Evolutionary conservation across 35 echinoderm and acorn worm species (phyloP), one percentile per base, ranked within the genome.

Genomic region (Anneissia japonica): DNA sequence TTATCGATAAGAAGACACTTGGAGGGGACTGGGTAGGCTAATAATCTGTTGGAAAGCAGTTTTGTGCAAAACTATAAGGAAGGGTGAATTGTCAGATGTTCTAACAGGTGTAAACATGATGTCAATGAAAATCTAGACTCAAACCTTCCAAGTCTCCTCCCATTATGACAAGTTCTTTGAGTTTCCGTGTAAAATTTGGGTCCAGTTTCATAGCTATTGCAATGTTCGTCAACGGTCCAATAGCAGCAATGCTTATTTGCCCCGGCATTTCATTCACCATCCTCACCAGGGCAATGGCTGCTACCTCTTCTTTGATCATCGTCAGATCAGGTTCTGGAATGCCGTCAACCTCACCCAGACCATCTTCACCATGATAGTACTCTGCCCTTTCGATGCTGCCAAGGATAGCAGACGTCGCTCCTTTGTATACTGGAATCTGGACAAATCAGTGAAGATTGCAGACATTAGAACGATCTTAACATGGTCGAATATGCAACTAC

Each of bases 221-320:
- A 23, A 99, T 81, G 73, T 99, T 99, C 80, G 96, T 99, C 23
- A 99, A 84, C 28, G 96, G 96, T 74, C 96, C 96, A 32, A 99
- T 94, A 37, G 96, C 92, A 33, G 91, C 82, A n/a, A 99, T 79
- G 33, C 89, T 99, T 45, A 99, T 88, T 34, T 99, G 37, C 28
- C 96, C 96, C 6, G 89, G 92, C 11, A 19, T 64, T 77, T 99
- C 96, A 35, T 94, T 94, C n/a, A 81, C 86, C 82, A 94, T 41
- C 23, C 90, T 83, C 23, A 99, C 46, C 34, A 99, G 77, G 4
- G 92, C 96, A 46, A 81, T 36, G n/a, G 94, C 92, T 6, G 92
- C 92, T 75, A 91, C 89, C 75, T 99, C 96, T 74, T 83, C 83
- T 84, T 92, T 77, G 81, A 87, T 36, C 36, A 94, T 38, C 29